phyloP scores from a whole-genome alignment of 2,797 vertebrate genomes.

The Lacerta bilineata region DNA sequence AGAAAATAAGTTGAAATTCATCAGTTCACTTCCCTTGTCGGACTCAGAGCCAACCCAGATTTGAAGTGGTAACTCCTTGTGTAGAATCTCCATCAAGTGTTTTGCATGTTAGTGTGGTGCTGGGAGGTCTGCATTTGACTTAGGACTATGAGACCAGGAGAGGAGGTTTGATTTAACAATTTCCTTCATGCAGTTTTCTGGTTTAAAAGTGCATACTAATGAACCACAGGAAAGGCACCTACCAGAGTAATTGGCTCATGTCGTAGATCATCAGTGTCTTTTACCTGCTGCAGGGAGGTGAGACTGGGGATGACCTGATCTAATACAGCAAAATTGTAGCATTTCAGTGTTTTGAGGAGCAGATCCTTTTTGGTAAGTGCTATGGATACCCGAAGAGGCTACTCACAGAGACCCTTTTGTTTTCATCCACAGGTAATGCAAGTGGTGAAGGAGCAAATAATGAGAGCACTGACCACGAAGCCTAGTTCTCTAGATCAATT shows the following conservation, averaged over 20 bases:
- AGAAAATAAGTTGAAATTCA: too few species aligned
- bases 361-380: neutral
- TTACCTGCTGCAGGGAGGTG: neutral
- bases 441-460: slow-evolving; percentile 99
- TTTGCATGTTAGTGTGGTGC: too few species aligned
- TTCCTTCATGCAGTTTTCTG: neutral
- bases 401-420: slow-evolving; percentile 32
- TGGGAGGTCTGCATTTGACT: neutral
- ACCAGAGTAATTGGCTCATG: too few species aligned
- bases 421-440: slow-evolving; percentile 92
- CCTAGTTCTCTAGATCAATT: slow-evolving; percentile 99
- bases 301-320: too few species aligned
- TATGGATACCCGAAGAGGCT: neutral
- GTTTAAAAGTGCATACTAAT: neutral
- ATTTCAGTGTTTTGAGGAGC: neutral
- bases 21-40: neutral
- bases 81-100: too few species aligned
- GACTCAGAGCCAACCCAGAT: neutral
- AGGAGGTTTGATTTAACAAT: neutral
- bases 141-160: neutral
- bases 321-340: neutral
- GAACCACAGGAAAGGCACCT: neutral
- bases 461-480: slow-evolving; percentile 96
- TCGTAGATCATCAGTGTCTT: neutral
- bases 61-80: neutral